A percentile compares a stretch with the other conserved stretches of the same genome.
These are phyloP conservation scores for Anneissia japonica DNA, from an alignment of 35 echinoderm and acorn worm genomes.

Conservation along the genomic window DNA sequence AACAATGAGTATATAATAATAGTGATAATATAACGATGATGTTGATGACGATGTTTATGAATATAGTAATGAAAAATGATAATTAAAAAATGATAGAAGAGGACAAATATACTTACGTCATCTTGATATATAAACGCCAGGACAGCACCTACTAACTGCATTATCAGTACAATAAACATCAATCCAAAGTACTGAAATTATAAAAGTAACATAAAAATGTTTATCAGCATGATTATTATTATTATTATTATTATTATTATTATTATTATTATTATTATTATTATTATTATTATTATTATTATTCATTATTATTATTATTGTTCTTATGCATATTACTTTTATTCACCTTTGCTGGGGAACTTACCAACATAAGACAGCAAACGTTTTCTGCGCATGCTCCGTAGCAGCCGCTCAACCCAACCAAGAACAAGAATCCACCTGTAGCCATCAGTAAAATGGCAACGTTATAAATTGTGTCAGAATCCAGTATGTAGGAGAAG, in stretches of 20 bases:
- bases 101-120: neutral
- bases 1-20: too few relatives aligned
- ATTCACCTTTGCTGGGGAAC: neutral
- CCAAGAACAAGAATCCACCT: neutral
- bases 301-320: too few relatives aligned
- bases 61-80: too few relatives aligned
- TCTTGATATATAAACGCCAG: neutral
- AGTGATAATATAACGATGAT: too few relatives aligned
- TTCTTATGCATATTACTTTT: too few relatives aligned
- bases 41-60: too few relatives aligned
- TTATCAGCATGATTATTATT: too few relatives aligned
- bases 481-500: neutral
- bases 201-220: too few relatives aligned
- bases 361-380: neutral
- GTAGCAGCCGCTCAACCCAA: neutral
- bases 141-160: neutral
- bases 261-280: too few relatives aligned
- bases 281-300: too few relatives aligned
- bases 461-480: neutral
- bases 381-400: neutral
- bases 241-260: too few relatives aligned
- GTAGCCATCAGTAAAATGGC: neutral
- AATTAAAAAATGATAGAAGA: too few relatives aligned
- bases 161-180: neutral
- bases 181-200: neutral